Conservation (phyloP, 2,797 vertebrate genomes). For the Crocodylus rhombifer region DNA sequence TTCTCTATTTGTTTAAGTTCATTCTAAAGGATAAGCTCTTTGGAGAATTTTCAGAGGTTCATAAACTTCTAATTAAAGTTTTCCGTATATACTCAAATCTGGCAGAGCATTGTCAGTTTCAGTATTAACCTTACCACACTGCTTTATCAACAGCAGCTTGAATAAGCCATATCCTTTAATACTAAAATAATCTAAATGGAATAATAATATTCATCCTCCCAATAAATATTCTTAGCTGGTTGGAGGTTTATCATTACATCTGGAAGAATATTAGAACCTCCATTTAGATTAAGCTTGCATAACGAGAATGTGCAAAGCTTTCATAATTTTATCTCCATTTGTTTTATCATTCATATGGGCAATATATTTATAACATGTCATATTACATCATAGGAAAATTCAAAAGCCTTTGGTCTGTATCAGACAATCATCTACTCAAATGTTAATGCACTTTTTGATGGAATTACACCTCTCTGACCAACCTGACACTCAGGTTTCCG, state of each 20-base stretch:
- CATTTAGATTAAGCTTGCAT: conserved; percentile 73
- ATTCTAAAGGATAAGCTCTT: conserved; percentile 73
- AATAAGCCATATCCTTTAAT: conserved; percentile 77
- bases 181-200: conserved; percentile 78
- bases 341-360: conserved; percentile 58
- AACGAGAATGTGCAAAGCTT: conserved; percentile 63
- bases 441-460: not conserved
- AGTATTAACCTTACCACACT: conserved; percentile 72
- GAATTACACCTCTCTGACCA: conserved; percentile 41
- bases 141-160: conserved; percentile 74
- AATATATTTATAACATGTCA: conserved; percentile 22
- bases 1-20: conserved; percentile 67
- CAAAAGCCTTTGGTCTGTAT: conserved; percentile 3
- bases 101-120: conserved; percentile 70
- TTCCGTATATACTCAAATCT: conserved; percentile 73
- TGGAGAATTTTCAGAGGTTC: conserved; percentile 77
- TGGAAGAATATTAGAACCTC: conserved; percentile 70
- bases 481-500: conserved; percentile 4
- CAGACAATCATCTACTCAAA: conserved; percentile 34
- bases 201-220: conserved; percentile 74
- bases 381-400: conserved; percentile 39
- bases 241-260: conserved; percentile 69
- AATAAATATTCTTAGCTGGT: conserved; percentile 75
- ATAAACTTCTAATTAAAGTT: conserved; percentile 81
- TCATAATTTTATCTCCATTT: conserved; percentile 59